These are phyloP conservation scores for Tridacna crocea DNA, from an alignment of 2,888 invertebrate genomes.

Conservation along the genomic window DNA sequence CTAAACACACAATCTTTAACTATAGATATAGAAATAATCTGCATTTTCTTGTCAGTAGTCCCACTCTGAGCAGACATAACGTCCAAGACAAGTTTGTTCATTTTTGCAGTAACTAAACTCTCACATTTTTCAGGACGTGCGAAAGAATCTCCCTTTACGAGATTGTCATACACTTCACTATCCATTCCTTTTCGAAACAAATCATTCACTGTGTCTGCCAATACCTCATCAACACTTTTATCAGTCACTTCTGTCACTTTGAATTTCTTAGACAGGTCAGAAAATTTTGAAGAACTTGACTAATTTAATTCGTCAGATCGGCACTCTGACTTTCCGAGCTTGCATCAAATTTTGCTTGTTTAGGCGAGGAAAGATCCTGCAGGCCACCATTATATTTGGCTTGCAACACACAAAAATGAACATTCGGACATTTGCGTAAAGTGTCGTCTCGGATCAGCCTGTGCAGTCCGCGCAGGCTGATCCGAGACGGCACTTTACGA, in stretches of 20 bases:
- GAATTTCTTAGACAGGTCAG: background rate
- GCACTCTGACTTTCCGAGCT: too few species aligned
- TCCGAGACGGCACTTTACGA: too few species aligned
- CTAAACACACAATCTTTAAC: background rate
- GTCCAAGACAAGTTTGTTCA: background rate
- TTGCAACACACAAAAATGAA: too few species aligned
- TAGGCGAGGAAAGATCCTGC: constrained; percentile 1
- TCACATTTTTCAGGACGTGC: background rate
- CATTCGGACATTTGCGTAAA: too few species aligned
- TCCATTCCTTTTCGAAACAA: too few species aligned
- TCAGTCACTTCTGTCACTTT: constrained; percentile 1
- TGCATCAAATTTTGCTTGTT: too few species aligned
- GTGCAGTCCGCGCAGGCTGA: too few species aligned
- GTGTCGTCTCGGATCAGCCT: too few species aligned
- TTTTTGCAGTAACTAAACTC: background rate
- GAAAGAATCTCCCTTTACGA: background rate
- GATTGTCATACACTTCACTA: background rate
- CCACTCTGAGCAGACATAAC: background rate
- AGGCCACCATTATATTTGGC: too few species aligned
- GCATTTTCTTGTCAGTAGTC: background rate
- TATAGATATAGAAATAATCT: background rate
- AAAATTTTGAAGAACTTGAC: background rate
- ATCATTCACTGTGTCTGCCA: background rate
- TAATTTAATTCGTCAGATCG: background rate
- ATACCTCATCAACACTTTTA: background rate